Conservation (phyloP, 2,888 invertebrate genomes). For the Phragmatobia fuliginosa region DNA sequence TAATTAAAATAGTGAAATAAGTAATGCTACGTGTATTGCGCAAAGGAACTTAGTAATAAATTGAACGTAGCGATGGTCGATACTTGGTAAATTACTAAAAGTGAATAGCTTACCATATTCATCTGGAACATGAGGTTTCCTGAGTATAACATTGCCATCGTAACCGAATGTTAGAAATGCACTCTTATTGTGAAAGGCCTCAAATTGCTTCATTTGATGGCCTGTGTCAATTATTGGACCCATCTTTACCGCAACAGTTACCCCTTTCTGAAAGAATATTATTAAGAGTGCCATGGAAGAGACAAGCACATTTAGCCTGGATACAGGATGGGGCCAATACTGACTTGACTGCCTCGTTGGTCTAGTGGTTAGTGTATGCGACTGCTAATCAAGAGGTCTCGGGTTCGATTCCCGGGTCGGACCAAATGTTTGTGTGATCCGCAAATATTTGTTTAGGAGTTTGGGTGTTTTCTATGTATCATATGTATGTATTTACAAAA, state of each 20-base stretch:
- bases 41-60: background rate
- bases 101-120: constrained; percentile 61
- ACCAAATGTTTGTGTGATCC: too few relatives aligned
- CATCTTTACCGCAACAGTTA: constrained; percentile 76
- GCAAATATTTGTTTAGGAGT: too few relatives aligned
- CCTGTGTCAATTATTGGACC: constrained; percentile 69
- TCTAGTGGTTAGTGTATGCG: too few relatives aligned
- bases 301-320: too few relatives aligned
- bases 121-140: constrained; percentile 59
- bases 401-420: too few relatives aligned
- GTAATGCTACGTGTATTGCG: background rate
- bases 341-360: too few relatives aligned
- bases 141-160: constrained; percentile 68
- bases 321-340: too few relatives aligned
- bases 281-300: background rate
- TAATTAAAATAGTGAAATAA: background rate
- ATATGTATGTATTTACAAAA: too few relatives aligned
- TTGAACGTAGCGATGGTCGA: background rate
- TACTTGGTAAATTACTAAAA: background rate
- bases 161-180: constrained; percentile 72
- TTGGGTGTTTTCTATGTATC: too few relatives aligned
- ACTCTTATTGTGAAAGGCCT: constrained; percentile 54
- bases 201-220: constrained; percentile 71
- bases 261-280: constrained; percentile 68
- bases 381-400: too few relatives aligned